Base-by-base conservation (phyloP, 2,888 invertebrate genomes). In the Cataglyphis altisquamis region DNA sequence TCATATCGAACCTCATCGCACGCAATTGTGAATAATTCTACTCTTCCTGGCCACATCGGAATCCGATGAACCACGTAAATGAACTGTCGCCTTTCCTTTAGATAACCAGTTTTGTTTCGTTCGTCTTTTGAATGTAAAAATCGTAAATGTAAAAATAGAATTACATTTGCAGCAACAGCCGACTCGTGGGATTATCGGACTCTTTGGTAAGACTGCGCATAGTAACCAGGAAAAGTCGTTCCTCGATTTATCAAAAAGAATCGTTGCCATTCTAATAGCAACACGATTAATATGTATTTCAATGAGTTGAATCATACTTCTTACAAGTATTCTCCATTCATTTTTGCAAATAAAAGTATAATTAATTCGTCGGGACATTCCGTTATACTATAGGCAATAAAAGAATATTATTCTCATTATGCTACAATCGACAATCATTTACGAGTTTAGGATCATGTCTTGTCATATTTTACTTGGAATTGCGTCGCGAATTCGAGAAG, bases 121-220 rank as follows among this genome's bases (percentile, higher is more conserved):
- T 77, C n/a, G 36, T 45, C 21, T 81, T 32, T 25, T 18, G 45
- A 82, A 66, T 29, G 78, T 81, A 80, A 78, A 60, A 64, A 82
- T 60, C 21, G 80, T 64, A 32, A 66, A 66, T 77, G 66, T 80
- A 66, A 66, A 78, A 78, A 77, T 82, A 77, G 80, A 77, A 25
- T 64, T 45, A 82, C 66, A 63, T 55, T 82, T 75, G 32, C n/a
- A 29, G 52, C 63, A n/a, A 62, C 36, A 32, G 39, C 15, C 29
- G 57, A 45, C 25, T 25, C 45, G 68, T 25, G 36, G 39, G 57
- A 41, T 32, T 45, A 57, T 70, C 36, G 36, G 55, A 52, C 6
- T 1, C 55, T 10, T 21, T 8, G 18, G 21, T 55, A 39, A 52
- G 6, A 41, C 10, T 32, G n/a, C 29, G 68, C 29, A n/a, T 67